These are phyloP conservation scores for Xenotilapia longispinis DNA, from an alignment of 2,113 vertebrate species.

Conservation along the genomic window DNA sequence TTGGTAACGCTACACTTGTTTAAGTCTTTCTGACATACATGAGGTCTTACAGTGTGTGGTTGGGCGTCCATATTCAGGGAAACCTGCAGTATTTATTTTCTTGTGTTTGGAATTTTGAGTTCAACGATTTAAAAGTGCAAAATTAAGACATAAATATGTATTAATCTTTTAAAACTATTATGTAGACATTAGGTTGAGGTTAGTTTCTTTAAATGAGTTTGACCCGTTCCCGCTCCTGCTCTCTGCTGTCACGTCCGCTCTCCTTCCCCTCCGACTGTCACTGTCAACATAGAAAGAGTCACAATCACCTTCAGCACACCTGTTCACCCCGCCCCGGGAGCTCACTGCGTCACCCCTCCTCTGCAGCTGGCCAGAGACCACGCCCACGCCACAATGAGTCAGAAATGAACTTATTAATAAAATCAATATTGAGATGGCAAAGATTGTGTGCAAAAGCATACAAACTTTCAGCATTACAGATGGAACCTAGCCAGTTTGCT, in stretches of 20 bases:
- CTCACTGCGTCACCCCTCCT: background rate
- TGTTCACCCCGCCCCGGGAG: background rate
- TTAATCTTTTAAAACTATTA: background rate
- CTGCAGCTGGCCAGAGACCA: background rate
- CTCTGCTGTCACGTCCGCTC: background rate
- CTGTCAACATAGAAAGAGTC: background rate
- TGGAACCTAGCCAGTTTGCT: background rate
- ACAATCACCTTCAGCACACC: background rate
- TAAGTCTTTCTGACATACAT: background rate
- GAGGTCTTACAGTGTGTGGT: background rate
- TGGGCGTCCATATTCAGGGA: background rate
- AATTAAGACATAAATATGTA: background rate
- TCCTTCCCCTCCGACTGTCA: background rate
- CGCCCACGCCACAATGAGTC: background rate
- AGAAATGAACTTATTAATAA: background rate
- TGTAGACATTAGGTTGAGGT: background rate
- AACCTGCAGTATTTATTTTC: background rate
- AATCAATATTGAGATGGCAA: background rate
- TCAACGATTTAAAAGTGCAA: background rate
- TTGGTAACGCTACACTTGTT: background rate
- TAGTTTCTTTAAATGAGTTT: background rate
- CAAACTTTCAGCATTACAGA: background rate
- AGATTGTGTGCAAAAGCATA: background rate
- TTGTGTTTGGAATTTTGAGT: background rate
- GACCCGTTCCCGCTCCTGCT: background rate